Evolutionary conservation across 2,113 vertebrate species (phyloP).

Genomic region (Clarias magur): DNA sequence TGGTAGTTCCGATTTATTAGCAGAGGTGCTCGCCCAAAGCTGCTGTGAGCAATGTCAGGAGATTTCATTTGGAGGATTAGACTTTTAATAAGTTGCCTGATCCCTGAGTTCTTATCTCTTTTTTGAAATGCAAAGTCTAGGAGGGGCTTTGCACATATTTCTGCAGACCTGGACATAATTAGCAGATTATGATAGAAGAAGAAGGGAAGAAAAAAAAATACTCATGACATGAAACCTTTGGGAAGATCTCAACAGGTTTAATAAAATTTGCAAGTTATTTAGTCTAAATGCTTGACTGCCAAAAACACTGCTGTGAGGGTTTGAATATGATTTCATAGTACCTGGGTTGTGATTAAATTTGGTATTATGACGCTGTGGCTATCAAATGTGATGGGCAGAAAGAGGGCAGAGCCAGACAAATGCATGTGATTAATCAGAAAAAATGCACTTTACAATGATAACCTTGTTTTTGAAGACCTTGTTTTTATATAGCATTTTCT

Average conservation of each 20-base stretch:
- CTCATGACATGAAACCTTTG: slow-evolving; percentile 17
- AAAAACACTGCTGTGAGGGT: neutral
- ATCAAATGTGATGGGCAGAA: neutral
- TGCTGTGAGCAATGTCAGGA: slow-evolving; percentile 51
- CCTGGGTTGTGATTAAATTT: neutral
- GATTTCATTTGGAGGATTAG: slow-evolving; percentile 67
- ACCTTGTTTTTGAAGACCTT: neutral
- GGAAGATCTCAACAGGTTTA: slow-evolving; percentile 30
- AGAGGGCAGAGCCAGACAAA: neutral
- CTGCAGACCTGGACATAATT: slow-evolving; percentile 60
- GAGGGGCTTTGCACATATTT: slow-evolving; percentile 58
- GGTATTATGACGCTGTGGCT: neutral
- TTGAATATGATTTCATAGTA: neutral
- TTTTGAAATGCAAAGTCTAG: slow-evolving; percentile 57
- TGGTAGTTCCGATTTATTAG: slow-evolving; percentile 55
- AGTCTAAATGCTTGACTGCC: slow-evolving; percentile 18
- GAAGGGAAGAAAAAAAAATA: slow-evolving; percentile 29
- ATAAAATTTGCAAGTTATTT: slow-evolving; percentile 37
- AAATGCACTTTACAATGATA: neutral
- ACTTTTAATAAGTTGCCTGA: slow-evolving; percentile 63
- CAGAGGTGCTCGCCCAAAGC: slow-evolving; percentile 47
- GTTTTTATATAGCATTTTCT: neutral
- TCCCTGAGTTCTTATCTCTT: slow-evolving; percentile 56
- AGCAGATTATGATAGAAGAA: slow-evolving; percentile 57
- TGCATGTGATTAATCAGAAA: neutral